These are phyloP conservation scores for Dipodomys ordii DNA, from an alignment of 2,113 vertebrate genomes.

Conservation along the genomic window DNA sequence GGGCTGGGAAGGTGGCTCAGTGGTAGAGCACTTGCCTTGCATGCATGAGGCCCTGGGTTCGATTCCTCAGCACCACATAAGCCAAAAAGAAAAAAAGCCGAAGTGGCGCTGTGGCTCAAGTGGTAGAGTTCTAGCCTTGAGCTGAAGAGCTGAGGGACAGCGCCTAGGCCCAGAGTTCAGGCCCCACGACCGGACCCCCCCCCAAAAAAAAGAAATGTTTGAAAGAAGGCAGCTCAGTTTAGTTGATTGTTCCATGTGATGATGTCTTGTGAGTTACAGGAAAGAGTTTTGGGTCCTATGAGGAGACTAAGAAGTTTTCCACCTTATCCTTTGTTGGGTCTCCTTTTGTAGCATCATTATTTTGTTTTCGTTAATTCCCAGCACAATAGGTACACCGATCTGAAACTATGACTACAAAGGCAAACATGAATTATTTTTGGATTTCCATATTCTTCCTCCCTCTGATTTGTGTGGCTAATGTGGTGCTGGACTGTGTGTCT, in stretches of 20 bases:
- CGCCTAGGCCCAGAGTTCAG: too few relatives aligned
- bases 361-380: constrained; percentile 67
- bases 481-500: constrained; percentile 60
- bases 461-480: constrained; percentile 61
- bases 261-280: constrained; percentile 48
- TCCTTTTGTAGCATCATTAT: constrained; percentile 47
- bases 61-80: too few relatives aligned
- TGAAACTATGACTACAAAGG: constrained; percentile 66
- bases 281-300: constrained; percentile 26
- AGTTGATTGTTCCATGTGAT: constrained; percentile 55
- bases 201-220: constrained; percentile 43
- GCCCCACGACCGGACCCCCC: too few relatives aligned
- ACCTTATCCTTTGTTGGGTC: constrained; percentile 62
- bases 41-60: too few relatives aligned
- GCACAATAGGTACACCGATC: constrained; percentile 53
- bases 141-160: too few relatives aligned
- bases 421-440: constrained; percentile 64
- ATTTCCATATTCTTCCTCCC: constrained; percentile 35
- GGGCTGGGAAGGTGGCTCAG: too few relatives aligned
- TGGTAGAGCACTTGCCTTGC: too few relatives aligned
- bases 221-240: constrained; percentile 57
- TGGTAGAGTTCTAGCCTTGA: too few relatives aligned
- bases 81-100: too few relatives aligned
- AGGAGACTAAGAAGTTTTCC: constrained; percentile 57
- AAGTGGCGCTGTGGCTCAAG: too few relatives aligned